A percentile compares a stretch with the other conserved stretches of the same genome.
phyloP scores from a whole-genome alignment of 2,888 invertebrate species.

The Dynastes hyllus region DNA sequence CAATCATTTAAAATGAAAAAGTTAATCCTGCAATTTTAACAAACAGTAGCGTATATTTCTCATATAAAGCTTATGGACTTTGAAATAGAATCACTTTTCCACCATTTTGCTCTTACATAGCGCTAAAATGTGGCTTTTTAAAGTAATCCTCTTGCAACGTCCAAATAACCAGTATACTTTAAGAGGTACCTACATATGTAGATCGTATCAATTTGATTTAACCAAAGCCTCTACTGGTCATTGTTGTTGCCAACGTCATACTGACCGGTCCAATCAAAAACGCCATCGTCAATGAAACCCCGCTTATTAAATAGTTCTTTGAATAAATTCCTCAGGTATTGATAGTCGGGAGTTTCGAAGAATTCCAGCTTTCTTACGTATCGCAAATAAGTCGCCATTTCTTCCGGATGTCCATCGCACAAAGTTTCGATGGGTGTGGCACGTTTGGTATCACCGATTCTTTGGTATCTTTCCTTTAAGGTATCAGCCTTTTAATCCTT shows the following conservation, averaged over 20 bases:
- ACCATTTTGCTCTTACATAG: too few species aligned
- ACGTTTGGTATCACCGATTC: conserved; percentile 99
- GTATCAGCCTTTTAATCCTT: conserved; percentile 91
- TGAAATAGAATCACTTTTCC: too few species aligned
- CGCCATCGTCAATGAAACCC: conserved; percentile 90
- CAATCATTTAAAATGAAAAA: too few species aligned
- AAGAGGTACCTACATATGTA: too few species aligned
- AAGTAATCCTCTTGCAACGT: too few species aligned
- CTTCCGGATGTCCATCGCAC: conserved; percentile 93
- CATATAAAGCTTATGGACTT: too few species aligned
- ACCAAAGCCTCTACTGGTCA: neutral
- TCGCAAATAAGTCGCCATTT: conserved; percentile 96
- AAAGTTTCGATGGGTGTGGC: conserved; percentile 98
- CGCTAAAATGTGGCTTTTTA: too few species aligned
- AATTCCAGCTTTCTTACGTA: conserved; percentile 98
- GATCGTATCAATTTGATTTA: too few species aligned
- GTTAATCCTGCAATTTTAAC: too few species aligned
- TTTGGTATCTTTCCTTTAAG: conserved; percentile 83
- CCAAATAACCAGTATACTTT: too few species aligned
- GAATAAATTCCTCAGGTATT: conserved; percentile 96
- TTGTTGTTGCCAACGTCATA: conserved; percentile 11
- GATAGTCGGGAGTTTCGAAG: conserved; percentile 99
- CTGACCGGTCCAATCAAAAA: conserved; percentile 94
- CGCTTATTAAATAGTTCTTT: conserved; percentile 91
- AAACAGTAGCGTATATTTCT: too few species aligned